These are phyloP conservation scores for Scaptomyza montana DNA, from an alignment of 1,140 invertebrate species.

Conservation along the genomic window DNA sequence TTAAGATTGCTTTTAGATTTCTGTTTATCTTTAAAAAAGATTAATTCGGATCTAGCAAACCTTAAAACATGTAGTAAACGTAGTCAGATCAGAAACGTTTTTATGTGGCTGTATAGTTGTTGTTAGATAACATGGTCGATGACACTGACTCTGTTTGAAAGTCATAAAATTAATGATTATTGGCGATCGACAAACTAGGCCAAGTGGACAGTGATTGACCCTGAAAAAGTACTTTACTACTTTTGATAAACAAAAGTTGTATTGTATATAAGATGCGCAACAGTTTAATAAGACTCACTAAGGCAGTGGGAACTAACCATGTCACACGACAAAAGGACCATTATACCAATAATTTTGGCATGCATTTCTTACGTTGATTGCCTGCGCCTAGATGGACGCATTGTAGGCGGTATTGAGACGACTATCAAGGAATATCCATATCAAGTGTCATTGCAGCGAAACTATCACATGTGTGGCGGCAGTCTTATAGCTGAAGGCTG, in stretches of 20 bases:
- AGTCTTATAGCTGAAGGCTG: conserved; percentile 86
- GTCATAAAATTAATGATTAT: conserved; percentile 42
- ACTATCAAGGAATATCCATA: conserved; percentile 83
- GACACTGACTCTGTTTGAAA: conserved; percentile 11
- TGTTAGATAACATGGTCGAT: conserved; percentile 28
- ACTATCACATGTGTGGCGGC: conserved; percentile 86
- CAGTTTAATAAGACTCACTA: conserved; percentile 6
- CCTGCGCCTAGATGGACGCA: conserved; percentile 70
- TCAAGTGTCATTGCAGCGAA: conserved; percentile 83
- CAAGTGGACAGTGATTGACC: conserved; percentile 62
- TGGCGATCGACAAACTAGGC: conserved; percentile 54
- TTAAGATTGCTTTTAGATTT: no score
- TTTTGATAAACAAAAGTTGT: conserved; percentile 7
- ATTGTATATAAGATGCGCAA: conserved; percentile 9
- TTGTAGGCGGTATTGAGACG: conserved; percentile 83
- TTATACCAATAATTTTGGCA: conserved; percentile 9
- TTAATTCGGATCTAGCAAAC: no score
- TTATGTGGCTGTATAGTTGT: background rate
- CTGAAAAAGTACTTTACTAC: background rate
- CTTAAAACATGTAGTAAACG: no score
- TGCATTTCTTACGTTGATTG: background rate
- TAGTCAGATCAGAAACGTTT: no score
- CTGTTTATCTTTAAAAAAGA: no score
- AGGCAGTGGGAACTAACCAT: conserved; percentile 27
- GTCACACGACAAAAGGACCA: conserved; percentile 12